A percentile compares a stretch with the other conserved stretches of the same genome.
phyloP scores from a whole-genome alignment of 2,797 vertebrate genomes.

The Esox lucius region DNA sequence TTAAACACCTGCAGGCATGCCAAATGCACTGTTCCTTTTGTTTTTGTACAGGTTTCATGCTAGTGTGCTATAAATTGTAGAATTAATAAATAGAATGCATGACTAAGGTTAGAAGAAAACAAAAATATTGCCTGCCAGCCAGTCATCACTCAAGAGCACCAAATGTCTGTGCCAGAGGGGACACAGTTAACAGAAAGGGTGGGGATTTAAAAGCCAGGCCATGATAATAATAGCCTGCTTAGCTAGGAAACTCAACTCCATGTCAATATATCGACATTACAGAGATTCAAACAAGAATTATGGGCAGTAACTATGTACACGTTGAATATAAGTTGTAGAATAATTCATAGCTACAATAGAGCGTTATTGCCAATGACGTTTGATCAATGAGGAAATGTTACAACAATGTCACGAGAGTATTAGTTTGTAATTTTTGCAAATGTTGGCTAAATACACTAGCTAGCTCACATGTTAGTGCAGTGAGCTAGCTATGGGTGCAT shows the following conservation, averaged over 20 bases:
- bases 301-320: too few relatives aligned
- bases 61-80: slow-evolving; percentile 19
- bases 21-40: background rate
- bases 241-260: background rate
- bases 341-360: background rate
- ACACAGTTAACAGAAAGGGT: slow-evolving; percentile 8
- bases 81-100: slow-evolving; percentile 22
- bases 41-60: slow-evolving; percentile 12
- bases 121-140: slow-evolving; percentile 10
- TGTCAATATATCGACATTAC: too few relatives aligned
- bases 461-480: background rate
- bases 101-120: slow-evolving; percentile 14
- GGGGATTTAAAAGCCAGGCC: background rate
- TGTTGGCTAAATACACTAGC: background rate
- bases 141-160: background rate
- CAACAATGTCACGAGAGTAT: background rate
- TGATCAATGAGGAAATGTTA: background rate
- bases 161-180: background rate
- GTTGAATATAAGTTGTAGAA: background rate
- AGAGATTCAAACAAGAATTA: too few relatives aligned
- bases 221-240: background rate
- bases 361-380: background rate
- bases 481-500: background rate
- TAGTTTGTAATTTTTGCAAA: background rate
- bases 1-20: background rate